Base-by-base conservation (phyloP, 2,888 invertebrate genomes). In the Clusia tigrina region DNA sequence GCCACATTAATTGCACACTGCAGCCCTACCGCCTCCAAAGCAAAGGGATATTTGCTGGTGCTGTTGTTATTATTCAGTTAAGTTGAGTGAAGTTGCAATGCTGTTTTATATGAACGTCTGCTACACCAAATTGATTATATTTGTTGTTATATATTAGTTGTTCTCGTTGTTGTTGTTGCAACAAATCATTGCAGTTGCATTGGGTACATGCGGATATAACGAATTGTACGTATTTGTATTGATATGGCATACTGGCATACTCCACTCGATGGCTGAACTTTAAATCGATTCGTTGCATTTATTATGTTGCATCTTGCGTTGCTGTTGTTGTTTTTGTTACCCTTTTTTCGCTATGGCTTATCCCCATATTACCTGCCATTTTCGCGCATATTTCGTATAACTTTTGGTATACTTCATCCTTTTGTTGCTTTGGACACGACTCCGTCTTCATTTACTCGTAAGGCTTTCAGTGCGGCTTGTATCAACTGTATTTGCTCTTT, bases 201-300 rank as follows among this genome's bases (percentile, higher is more conserved):
- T 5, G 10, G n/a, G 42, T 42, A 15, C 42, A 10, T 42, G n/a
- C 42, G 12, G 6, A 9, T 32, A 12, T 32, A 32, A 12, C n/a
- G n/a, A n/a, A n/a, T n/a, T n/a, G 32, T 32, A 32, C 32, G 6
- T 32, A 9, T 32, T 32, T 32, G 32, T 32, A 32, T 32, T n/a
- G n/a, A n/a, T n/a, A n/a, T n/a, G n/a, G n/a, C n/a, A n/a, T n/a
- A n/a, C 32, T 32, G 6, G 6, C 32, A 9, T 32, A 32, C 12
- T 12, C 32, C 62, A 67, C 68, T 71, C 64, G 58, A 20, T 22
- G 54, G 73, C 74, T 74, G 74, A 74, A 77, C 74, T 77, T 75
- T 74, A 77, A 74, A 74, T 74, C 74, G 77, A 77, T 75, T 74
- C 72, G 74, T 71, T 72, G 74, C 77, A 77, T 75, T 74, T 77